A percentile compares a stretch with the other conserved stretches of the same genome.
phyloP scores from a whole-genome alignment of 2,888 invertebrate genomes.

The Tetragonula carbonaria region DNA sequence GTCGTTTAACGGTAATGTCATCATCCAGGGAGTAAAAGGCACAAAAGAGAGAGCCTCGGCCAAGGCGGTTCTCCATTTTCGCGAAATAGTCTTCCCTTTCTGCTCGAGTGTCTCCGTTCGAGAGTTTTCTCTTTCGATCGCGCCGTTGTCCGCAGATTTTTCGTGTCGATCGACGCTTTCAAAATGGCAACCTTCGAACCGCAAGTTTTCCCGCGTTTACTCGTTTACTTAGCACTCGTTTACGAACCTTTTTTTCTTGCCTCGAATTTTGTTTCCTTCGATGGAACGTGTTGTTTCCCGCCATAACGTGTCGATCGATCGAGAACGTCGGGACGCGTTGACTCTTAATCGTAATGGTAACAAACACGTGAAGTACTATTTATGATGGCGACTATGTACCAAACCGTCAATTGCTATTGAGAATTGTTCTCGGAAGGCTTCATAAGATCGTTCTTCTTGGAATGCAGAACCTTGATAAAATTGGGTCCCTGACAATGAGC shows the following conservation, averaged over 20 bases:
- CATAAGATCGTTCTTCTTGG: no score
- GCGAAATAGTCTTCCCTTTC: not conserved
- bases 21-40: not conserved
- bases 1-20: constrained; percentile 18
- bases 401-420: no score
- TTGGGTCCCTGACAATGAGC: no score
- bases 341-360: not conserved
- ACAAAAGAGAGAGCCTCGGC: constrained; percentile 23
- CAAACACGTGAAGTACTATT: not conserved
- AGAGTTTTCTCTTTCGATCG: not conserved
- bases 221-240: no score
- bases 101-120: not conserved
- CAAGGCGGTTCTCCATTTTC: constrained; percentile 39
- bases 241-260: no score
- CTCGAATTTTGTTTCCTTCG: constrained; percentile 5
- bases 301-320: no score
- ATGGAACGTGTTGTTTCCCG: no score
- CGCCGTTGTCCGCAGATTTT: constrained; percentile 24
- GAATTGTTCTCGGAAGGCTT: no score
- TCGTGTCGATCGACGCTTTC: constrained; percentile 27
- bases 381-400: no score
- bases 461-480: no score
- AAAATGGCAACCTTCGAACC: not conserved
- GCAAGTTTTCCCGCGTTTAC: no score
- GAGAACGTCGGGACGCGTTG: no score